phyloP scores from a whole-genome alignment of 2,113 vertebrate species.

The Scolopax mira region DNA sequence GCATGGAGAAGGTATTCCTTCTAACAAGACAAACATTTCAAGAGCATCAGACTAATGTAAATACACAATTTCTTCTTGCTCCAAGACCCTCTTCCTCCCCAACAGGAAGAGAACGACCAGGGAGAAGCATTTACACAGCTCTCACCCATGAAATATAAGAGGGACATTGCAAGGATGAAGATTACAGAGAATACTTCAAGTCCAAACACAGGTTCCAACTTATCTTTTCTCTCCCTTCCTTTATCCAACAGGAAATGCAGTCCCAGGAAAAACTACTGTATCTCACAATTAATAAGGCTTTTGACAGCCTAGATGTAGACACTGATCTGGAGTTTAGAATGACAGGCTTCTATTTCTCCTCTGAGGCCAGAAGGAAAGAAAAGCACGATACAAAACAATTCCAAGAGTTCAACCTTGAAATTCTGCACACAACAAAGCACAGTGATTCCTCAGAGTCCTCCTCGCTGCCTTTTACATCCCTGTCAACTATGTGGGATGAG shows the following conservation, averaged over 20 bases:
- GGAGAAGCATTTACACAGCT: neutral
- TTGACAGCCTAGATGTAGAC: neutral
- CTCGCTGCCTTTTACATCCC: neutral
- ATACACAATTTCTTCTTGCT: neutral
- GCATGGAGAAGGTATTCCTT: neutral
- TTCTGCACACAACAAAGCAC: neutral
- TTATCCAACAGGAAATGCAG: neutral
- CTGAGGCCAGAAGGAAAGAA: neutral
- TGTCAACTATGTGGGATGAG: neutral
- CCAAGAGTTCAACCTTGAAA: neutral
- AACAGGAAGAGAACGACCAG: neutral
- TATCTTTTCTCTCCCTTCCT: neutral
- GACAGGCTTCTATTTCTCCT: neutral
- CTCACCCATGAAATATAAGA: accelerated
- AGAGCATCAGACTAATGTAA: neutral
- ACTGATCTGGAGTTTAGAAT: neutral
- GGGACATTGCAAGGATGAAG: neutral
- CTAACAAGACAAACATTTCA: neutral
- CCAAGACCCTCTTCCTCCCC: neutral
- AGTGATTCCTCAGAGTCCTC: neutral
- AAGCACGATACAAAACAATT: neutral
- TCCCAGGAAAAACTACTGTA: neutral
- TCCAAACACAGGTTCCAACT: neutral
- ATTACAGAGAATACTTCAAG: neutral
- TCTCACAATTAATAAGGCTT: neutral